These are phyloP conservation scores for Epinotia ramella DNA, from an alignment of 2,888 invertebrate species.

Conservation along the genomic window DNA sequence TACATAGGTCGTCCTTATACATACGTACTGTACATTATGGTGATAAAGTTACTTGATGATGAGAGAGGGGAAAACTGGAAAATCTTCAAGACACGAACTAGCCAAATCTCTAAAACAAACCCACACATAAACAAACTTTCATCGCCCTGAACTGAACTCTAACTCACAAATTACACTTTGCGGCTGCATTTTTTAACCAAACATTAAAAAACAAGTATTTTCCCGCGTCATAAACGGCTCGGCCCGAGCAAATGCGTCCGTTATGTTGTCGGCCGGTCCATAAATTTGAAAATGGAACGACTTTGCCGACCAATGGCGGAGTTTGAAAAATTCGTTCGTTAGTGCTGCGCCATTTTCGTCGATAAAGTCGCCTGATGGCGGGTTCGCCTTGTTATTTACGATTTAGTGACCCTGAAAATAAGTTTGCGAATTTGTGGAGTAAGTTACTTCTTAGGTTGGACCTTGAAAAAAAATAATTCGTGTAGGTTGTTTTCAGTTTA, in stretches of 20 bases:
- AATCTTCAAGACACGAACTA: neutral
- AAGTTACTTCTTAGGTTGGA: neutral
- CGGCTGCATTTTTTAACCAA: conserved; percentile 32
- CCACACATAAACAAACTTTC: conserved; percentile 14
- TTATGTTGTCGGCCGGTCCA: conserved; percentile 58
- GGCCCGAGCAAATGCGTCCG: conserved; percentile 53
- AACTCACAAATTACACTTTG: conserved; percentile 24
- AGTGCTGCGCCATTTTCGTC: conserved; percentile 46
- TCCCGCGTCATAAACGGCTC: conserved; percentile 50
- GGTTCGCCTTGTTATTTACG: conserved; percentile 33
- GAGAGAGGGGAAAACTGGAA: neutral
- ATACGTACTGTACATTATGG: no score
- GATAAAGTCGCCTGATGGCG: conserved; percentile 44
- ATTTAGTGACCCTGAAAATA: conserved; percentile 15
- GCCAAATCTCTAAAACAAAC: neutral
- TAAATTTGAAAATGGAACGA: conserved; percentile 67
- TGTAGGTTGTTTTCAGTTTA: no score
- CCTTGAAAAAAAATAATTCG: neutral
- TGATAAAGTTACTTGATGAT: no score
- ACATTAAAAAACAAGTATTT: conserved; percentile 34
- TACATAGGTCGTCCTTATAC: no score
- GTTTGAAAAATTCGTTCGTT: conserved; percentile 51
- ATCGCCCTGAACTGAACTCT: conserved; percentile 8
- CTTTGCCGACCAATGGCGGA: conserved; percentile 55
- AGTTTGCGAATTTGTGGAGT: neutral